Percentiles rank a stretch among this genome's conserved stretches.
These are phyloP conservation scores for Silurus meridionalis DNA, from an alignment of 2,113 vertebrate genomes.

Conservation along the genomic window DNA sequence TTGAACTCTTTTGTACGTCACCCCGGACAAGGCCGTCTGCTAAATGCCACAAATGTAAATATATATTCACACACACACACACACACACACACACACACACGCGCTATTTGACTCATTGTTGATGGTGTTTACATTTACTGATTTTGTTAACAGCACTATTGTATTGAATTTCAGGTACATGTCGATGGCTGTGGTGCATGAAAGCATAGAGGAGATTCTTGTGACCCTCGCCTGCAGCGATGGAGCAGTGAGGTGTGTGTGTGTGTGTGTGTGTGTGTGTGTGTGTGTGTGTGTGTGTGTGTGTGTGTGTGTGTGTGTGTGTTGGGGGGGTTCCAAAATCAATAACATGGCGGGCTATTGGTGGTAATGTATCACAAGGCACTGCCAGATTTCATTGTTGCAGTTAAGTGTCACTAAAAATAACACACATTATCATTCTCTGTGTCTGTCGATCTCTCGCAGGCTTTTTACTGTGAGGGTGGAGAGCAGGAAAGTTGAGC, in stretches of 20 bases:
- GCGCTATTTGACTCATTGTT: background rate
- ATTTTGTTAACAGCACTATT: constrained; percentile 15
- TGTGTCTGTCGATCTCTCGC: background rate
- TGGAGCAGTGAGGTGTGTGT: constrained; percentile 84
- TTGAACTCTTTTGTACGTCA: no score
- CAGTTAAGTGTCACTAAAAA: constrained; percentile 12
- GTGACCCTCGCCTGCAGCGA: constrained; percentile 90
- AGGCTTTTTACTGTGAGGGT: constrained; percentile 85
- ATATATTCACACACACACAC: no score
- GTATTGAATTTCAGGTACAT: constrained; percentile 81
- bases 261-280: constrained; percentile 35
- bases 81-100: background rate
- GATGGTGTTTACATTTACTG: constrained; percentile 1
- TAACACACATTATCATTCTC: background rate
- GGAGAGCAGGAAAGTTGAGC: constrained; percentile 66
- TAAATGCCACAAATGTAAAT: no score
- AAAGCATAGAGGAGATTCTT: constrained; percentile 59
- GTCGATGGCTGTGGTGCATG: constrained; percentile 74
- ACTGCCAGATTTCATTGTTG: constrained; percentile 18
- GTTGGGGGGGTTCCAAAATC: background rate
- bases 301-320: constrained; percentile 68
- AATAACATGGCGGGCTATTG: background rate
- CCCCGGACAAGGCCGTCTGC: no score
- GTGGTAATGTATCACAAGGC: background rate
- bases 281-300: constrained; percentile 40